phyloP scores from a whole-genome alignment of 2,888 invertebrate species.

The Platerodrilus igneus region DNA sequence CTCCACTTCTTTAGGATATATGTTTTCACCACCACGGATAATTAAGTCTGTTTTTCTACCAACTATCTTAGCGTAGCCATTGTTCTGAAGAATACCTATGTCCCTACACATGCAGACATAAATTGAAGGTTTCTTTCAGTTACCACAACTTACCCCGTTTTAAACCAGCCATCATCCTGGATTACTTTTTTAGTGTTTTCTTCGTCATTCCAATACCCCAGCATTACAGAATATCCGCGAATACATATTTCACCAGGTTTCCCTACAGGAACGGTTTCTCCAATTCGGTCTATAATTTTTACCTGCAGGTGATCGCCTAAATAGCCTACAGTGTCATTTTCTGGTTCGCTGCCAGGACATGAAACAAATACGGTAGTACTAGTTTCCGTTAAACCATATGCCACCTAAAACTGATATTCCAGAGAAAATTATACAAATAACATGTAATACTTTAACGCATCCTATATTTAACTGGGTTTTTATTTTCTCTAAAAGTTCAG shows the following conservation, averaged over 20 bases:
- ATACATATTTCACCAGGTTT: constrained; percentile 69
- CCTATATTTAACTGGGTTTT: constrained; percentile 47
- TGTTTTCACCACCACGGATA: constrained; percentile 77
- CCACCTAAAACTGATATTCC: too few species aligned
- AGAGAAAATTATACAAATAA: too few species aligned
- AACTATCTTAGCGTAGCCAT: constrained; percentile 67
- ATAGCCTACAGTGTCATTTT: constrained; percentile 53
- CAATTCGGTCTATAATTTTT: constrained; percentile 63
- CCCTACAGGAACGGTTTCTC: constrained; percentile 64
- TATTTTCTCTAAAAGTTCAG: constrained; percentile 53
- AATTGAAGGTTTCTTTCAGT: too few species aligned
- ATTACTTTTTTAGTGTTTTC: constrained; percentile 67
- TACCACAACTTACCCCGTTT: constrained; percentile 77
- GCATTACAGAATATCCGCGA: constrained; percentile 73
- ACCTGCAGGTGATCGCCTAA: constrained; percentile 55
- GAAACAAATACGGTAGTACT: constrained; percentile 55
- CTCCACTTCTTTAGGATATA: constrained; percentile 80
- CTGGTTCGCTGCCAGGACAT: constrained; percentile 45
- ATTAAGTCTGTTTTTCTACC: constrained; percentile 76
- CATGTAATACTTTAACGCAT: constrained; percentile 52
- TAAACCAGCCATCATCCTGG: constrained; percentile 69
- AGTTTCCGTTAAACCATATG: constrained; percentile 59
- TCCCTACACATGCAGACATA: constrained; percentile 65
- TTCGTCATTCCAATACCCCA: constrained; percentile 75
- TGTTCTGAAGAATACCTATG: constrained; percentile 59